Base-by-base conservation (phyloP, 2,797 vertebrate genomes). In the Typhlichthys subterraneus region DNA sequence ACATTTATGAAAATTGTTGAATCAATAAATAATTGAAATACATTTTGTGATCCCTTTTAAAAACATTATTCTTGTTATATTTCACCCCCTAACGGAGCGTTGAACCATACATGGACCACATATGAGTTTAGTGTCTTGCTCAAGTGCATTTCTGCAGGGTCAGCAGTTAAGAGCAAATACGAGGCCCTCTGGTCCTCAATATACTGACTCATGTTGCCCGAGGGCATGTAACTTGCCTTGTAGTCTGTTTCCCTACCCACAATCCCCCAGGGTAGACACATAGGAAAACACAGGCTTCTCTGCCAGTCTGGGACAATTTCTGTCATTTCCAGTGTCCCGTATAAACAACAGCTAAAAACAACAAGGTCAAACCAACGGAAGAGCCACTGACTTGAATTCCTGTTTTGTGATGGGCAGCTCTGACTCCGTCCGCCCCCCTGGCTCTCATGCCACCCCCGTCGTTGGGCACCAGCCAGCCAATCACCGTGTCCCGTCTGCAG, bases 391-490 rank as follows among this genome's bases (percentile, higher is more conserved):
- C 63, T 59, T 61, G 52, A 17, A 59, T 45, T 65, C 23, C 15
- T 67, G 53, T 59, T 55, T 58, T 68, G 11, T 72, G 54, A 17
- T 5, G 79, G 82, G 73, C 91, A 85, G 95, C 92, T 61, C 69
- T 90, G 45, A 94, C 94, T 2, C 94, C 93, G 0, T 95, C 91
- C 0, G 93, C 94, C 66, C 94, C 94, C 0, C 82, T 93, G 87
- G 95, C 94, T 61, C 93, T 96, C 46, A 94, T 94, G 91, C 96
- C 95, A 0, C 93, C 95, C 68, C 95, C 95, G 0, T 87, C 90
- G 15, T 89, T 92, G 0, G 90, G 87, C 17, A 80, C 73, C 87
- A 85, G 92, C 89, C 97, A 95, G 87, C 92, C 95, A 23, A 94
- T 95, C 0, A 81, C 91, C 0, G 87, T 96, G 88, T 95, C 91